phyloP scores from a whole-genome alignment of 2,113 vertebrate genomes.

The Typhlomys cinereus region DNA sequence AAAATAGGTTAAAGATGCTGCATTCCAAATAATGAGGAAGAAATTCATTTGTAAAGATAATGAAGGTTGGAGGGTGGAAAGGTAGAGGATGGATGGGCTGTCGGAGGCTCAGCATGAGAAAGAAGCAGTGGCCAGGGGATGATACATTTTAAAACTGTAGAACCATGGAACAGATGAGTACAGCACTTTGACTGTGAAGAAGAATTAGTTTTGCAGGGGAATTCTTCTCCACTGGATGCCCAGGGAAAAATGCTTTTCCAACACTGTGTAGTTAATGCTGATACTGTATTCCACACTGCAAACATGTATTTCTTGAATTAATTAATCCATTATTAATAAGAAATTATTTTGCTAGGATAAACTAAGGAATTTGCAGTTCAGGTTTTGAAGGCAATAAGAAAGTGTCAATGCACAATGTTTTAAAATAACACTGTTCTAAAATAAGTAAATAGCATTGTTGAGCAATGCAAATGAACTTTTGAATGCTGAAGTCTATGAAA shows the following conservation, averaged over 20 bases:
- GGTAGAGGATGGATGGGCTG: neutral
- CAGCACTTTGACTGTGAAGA: neutral
- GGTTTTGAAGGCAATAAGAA: neutral
- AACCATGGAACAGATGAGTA: neutral
- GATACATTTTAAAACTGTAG: neutral
- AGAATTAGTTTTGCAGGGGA: neutral
- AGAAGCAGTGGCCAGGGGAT: neutral
- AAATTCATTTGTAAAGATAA: neutral
- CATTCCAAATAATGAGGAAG: neutral
- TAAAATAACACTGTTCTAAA: neutral
- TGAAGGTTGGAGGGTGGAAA: neutral
- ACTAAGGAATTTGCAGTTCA: neutral
- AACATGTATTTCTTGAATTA: neutral
- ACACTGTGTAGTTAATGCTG: neutral
- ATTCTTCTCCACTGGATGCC: neutral
- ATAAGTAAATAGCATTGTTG: too few relatives aligned
- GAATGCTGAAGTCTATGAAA: neutral
- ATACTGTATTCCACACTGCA: neutral
- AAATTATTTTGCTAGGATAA: neutral
- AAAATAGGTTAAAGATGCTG: neutral
- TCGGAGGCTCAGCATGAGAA: neutral
- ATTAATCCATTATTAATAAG: neutral
- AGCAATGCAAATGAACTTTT: neutral
- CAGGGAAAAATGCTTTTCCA: neutral
- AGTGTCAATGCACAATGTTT: neutral